Evolutionary conservation across 2,113 vertebrate species (phyloP).

Genomic region (Notarius quadriscutis): DNA sequence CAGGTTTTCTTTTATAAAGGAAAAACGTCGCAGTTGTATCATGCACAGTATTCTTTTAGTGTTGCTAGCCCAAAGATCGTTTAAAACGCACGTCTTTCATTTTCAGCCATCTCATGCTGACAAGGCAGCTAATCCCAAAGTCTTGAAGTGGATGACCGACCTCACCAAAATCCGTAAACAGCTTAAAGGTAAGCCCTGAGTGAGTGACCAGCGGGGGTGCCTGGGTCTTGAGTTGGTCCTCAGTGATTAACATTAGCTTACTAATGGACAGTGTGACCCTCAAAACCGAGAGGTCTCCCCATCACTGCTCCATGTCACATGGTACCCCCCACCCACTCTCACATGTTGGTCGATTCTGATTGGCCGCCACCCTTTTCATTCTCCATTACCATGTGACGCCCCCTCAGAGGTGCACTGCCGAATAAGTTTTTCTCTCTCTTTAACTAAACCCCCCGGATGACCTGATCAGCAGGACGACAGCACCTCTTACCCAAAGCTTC

Average conservation of each 20-base stretch:
- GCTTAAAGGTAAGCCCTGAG: conserved; percentile 85
- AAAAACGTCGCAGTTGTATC: not conserved
- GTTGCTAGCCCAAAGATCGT: not conserved
- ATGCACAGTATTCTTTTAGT: not conserved
- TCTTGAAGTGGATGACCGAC: conserved; percentile 98
- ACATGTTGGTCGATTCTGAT: conserved; percentile 69
- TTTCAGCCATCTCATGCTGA: conserved; percentile 91
- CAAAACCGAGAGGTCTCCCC: conserved; percentile 33
- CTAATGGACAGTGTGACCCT: conserved; percentile 56
- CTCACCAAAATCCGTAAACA: conserved; percentile 94
- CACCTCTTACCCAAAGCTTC: conserved; percentile 77
- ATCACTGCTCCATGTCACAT: conserved; percentile 58
- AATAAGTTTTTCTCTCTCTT: conserved; percentile 63
- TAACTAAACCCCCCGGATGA: conserved; percentile 72
- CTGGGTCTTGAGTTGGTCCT: conserved; percentile 40
- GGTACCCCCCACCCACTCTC: conserved; percentile 47
- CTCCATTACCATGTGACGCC: conserved; percentile 56
- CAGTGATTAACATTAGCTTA: conserved; percentile 53
- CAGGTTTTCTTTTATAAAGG: not conserved
- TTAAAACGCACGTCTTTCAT: conserved; percentile 12
- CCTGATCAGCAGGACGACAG: conserved; percentile 62
- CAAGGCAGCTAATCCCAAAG: conserved; percentile 95
- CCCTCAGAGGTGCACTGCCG: conserved; percentile 52
- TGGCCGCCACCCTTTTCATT: conserved; percentile 59
- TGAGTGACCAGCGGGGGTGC: conserved; percentile 32